phyloP scores from a whole-genome alignment of 2,113 vertebrate species.

The Psittacus erithacus region DNA sequence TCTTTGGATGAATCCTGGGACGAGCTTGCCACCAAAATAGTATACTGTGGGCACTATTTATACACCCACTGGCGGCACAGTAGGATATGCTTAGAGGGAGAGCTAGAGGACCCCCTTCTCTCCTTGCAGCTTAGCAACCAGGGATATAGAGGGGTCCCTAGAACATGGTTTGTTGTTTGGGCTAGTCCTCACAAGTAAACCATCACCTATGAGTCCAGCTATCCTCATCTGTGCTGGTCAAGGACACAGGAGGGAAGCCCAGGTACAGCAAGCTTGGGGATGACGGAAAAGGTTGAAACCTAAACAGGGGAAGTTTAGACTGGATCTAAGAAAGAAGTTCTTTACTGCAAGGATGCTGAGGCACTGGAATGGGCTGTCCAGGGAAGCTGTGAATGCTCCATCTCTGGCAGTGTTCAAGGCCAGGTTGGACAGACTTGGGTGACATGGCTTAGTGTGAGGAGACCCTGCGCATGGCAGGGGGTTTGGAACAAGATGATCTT shows the following conservation, averaged over 20 bases:
- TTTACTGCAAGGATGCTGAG: no score
- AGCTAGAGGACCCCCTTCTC: neutral
- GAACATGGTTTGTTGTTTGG: neutral
- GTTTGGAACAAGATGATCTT: no score
- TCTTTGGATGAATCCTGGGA: constrained; percentile 61
- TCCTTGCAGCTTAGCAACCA: neutral
- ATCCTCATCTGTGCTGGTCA: neutral
- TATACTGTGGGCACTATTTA: constrained; percentile 60
- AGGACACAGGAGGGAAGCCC: neutral
- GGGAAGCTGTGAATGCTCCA: no score
- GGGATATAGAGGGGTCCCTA: accelerated
- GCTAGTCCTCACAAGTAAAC: neutral
- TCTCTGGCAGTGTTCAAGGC: no score
- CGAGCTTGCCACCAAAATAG: constrained; percentile 61
- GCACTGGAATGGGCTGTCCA: no score
- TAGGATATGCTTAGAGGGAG: neutral
- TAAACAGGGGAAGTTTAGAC: no score
- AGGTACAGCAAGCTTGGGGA: neutral
- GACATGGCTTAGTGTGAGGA: no score
- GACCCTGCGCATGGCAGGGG: no score
- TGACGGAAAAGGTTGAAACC: neutral
- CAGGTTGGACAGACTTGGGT: no score
- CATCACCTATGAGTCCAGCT: neutral
- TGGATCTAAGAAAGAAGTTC: no score
- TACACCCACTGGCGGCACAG: constrained; percentile 32